Conservation (phyloP, 2,888 invertebrate species). For the Syritta pipiens region DNA sequence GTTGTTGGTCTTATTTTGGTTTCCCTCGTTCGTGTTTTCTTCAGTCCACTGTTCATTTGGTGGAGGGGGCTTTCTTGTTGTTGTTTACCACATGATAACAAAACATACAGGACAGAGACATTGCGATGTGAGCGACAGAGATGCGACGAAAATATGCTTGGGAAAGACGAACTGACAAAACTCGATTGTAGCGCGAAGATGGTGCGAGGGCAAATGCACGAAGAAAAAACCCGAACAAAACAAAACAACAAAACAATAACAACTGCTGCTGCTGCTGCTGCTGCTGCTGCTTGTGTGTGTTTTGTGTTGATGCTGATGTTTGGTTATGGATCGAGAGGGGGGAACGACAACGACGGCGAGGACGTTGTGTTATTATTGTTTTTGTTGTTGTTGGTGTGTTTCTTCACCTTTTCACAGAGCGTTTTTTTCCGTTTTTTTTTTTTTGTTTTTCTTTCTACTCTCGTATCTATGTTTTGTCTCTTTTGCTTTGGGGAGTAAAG, state of each 20-base stretch:
- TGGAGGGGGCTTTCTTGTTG: background rate
- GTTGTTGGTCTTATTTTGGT: no score
- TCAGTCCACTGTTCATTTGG: constrained; percentile 35
- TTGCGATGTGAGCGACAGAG: background rate
- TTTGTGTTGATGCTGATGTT: constrained; percentile 8
- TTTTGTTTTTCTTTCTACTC: constrained; percentile 3
- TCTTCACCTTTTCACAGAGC: constrained; percentile 20
- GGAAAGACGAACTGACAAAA: background rate
- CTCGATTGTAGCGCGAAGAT: constrained; percentile 42
- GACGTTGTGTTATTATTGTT: constrained; percentile 48
- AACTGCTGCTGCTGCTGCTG: constrained; percentile 8
- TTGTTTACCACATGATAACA: background rate
- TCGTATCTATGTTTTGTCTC: background rate
- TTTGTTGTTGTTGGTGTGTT: constrained; percentile 46
- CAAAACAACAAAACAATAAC: constrained; percentile 55
- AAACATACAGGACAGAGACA: background rate
- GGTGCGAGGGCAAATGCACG: constrained; percentile 27
- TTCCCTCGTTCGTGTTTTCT: no score
- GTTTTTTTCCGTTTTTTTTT: constrained; percentile 6
- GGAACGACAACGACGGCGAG: no score
- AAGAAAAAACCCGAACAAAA: constrained; percentile 60
- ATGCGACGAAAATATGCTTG: constrained; percentile 16
- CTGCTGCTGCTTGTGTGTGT: background rate
- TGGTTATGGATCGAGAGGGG: background rate
- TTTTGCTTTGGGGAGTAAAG: constrained; percentile 20